phyloP scores from a whole-genome alignment of 37 sponge, comb jelly and placozoan species.

The Spongilla lacustris region DNA sequence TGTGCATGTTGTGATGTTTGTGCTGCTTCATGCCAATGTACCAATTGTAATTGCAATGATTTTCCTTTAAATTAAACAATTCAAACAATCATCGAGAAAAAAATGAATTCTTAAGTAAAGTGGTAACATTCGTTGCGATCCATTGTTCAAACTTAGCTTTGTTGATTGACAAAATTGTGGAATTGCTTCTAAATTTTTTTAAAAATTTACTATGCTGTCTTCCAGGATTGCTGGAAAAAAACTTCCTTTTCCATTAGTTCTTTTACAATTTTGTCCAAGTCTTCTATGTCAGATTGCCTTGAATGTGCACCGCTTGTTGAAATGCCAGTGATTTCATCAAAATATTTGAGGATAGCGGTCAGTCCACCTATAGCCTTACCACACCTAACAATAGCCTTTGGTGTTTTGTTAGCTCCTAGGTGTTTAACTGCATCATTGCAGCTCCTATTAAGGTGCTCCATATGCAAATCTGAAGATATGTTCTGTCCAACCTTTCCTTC shows the following conservation, averaged over 20 bases:
- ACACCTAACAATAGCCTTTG: conserved; percentile 7
- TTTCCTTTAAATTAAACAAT: neutral
- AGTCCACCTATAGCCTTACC: neutral
- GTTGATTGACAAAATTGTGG: too few relatives aligned
- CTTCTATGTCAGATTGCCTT: neutral
- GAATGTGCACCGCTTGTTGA: neutral
- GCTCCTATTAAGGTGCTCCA: conserved; percentile 43
- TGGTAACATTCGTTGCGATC: neutral
- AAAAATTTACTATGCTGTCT: neutral
- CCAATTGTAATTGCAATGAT: neutral
- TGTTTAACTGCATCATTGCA: conserved; percentile 13
- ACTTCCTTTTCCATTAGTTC: neutral
- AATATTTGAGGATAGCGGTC: neutral
- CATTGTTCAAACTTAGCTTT: too few relatives aligned
- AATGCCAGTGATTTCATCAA: neutral
- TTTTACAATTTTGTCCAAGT: neutral
- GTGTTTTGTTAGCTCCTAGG: conserved; percentile 46
- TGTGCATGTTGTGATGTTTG: conserved; percentile 30
- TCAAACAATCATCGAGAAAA: neutral
- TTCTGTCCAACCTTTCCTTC: conserved; percentile 24
- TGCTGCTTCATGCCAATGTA: conserved; percentile 8
- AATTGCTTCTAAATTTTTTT: too few relatives aligned
- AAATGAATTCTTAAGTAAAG: neutral
- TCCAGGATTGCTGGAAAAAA: neutral
- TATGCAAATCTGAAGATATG: conserved; percentile 40